Conservation (phyloP, 2,113 vertebrate genomes). For the Mohoua ochrocephala region DNA sequence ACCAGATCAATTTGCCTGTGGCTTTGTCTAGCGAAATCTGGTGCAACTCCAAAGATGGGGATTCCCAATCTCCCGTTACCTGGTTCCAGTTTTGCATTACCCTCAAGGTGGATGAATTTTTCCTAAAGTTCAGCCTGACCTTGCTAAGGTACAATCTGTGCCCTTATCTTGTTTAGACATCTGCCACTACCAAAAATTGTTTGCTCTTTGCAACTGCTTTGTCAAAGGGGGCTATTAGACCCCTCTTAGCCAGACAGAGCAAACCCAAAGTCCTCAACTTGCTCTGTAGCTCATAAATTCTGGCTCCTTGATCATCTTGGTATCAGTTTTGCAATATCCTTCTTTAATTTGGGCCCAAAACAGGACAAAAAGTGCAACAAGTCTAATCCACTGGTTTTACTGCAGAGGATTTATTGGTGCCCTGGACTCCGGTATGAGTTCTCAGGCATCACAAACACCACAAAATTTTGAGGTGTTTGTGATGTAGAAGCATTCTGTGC, state of each 20-base stretch:
- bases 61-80: accelerated
- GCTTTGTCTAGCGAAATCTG: neutral
- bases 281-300: neutral
- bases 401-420: neutral
- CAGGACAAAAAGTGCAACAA: neutral
- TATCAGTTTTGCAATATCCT: neutral
- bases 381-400: neutral
- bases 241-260: neutral
- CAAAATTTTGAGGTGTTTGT: neutral
- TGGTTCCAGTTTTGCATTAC: neutral
- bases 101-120: neutral
- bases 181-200: neutral
- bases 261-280: neutral
- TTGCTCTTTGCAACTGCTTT: neutral
- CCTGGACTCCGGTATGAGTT: neutral
- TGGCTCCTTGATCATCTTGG: neutral
- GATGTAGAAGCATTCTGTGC: neutral
- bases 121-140: neutral
- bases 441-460: neutral
- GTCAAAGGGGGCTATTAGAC: neutral
- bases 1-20: accelerated
- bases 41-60: neutral
- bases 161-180: neutral
- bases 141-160: neutral
- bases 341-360: neutral